Conservation (phyloP, 30 jellyfish, hydroid and myxozoan genomes). For the Cassiopea andromeda region DNA sequence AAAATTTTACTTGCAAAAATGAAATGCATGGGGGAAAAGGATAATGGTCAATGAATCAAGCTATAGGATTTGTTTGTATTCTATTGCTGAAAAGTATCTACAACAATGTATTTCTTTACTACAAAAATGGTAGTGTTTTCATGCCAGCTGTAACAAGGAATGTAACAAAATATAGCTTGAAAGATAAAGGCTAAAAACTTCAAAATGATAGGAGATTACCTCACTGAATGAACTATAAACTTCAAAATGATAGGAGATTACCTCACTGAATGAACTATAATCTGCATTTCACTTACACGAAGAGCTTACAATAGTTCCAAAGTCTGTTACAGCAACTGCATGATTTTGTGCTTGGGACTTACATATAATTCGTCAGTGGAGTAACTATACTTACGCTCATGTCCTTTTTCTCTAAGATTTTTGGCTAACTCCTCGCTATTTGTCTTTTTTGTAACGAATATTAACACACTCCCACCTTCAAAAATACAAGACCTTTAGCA, state of each 20-base stretch:
- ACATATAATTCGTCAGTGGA: not conserved
- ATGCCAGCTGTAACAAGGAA: too few species aligned
- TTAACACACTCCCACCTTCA: constrained; percentile 98
- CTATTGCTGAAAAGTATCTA: too few species aligned
- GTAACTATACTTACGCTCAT: constrained; percentile 77
- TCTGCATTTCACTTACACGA: too few species aligned
- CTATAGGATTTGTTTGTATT: too few species aligned
- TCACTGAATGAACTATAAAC: too few species aligned
- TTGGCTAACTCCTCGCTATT: constrained; percentile 96
- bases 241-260: too few species aligned
- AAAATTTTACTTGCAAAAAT: not conserved
- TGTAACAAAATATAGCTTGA: too few species aligned
- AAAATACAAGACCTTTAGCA: not conserved
- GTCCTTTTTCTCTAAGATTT: constrained; percentile 88
- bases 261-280: too few species aligned
- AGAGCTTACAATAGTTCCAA: not conserved
- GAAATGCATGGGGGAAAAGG: not conserved
- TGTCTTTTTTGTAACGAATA: constrained; percentile 95
- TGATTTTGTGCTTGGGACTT: not conserved
- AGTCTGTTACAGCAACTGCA: not conserved
- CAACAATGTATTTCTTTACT: too few species aligned
- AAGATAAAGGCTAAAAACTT: too few species aligned
- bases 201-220: too few species aligned
- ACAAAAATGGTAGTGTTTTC: too few species aligned
- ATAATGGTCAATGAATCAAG: not conserved